Evolutionary conservation across 2,113 vertebrate species (phyloP).

Genomic region (Camelus bactrianus): DNA sequence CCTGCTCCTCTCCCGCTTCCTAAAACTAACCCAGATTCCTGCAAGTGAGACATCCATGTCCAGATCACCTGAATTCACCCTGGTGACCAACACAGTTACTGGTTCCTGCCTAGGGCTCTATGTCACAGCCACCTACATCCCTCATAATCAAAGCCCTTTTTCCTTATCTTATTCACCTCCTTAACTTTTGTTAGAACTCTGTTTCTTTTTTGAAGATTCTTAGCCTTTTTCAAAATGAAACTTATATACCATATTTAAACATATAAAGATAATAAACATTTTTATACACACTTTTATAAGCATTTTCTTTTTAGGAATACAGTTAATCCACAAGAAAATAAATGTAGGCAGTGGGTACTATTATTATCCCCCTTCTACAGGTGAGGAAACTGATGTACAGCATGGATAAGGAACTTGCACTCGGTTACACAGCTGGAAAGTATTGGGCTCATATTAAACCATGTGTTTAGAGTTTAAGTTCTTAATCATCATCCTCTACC

Average conservation of each 20-base stretch:
- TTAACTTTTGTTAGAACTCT: not conserved
- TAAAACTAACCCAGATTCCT: not conserved
- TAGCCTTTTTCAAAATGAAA: not conserved
- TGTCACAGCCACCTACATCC: not conserved
- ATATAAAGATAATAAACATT: not conserved
- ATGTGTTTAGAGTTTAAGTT: not conserved
- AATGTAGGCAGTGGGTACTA: not conserved
- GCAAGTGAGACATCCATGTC: not conserved
- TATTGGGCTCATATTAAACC: not conserved
- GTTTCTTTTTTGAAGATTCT: not conserved
- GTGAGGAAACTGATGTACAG: not conserved
- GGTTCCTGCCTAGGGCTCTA: not conserved
- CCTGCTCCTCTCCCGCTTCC: not conserved
- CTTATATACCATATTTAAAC: not conserved
- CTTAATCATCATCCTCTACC: not conserved
- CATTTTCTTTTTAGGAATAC: not conserved
- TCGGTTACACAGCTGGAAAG: not conserved
- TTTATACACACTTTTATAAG: not conserved
- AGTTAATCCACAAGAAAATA: not conserved
- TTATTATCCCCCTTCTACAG: not conserved
- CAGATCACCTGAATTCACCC: not conserved
- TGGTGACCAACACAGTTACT: not conserved
- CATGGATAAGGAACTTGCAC: not conserved
- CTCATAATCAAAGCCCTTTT: not conserved
- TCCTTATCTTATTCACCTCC: not conserved